Conservation (phyloP, 2,888 invertebrate species). For the Clivina fossor region DNA sequence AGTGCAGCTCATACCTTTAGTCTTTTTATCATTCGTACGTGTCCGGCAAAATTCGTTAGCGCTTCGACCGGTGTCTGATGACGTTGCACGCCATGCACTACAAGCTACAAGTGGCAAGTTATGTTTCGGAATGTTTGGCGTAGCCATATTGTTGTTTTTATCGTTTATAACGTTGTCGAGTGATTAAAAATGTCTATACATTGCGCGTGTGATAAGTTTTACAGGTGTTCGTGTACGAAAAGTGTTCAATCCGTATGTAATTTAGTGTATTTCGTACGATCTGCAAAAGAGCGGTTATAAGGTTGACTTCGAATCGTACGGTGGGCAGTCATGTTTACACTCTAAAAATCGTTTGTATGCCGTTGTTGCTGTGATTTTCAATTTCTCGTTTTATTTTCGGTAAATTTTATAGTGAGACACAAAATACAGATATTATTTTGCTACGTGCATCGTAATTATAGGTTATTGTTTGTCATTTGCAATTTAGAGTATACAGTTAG, state of each 20-base stretch:
- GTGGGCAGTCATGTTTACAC: slow-evolving; percentile 27
- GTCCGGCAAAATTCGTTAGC: slow-evolving; percentile 16
- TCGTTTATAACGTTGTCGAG: slow-evolving; percentile 23
- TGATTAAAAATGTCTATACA: slow-evolving; percentile 27
- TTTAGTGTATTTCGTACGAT: slow-evolving; percentile 16
- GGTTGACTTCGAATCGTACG: slow-evolving; percentile 21
- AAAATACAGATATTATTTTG: background rate
- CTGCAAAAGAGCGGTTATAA: slow-evolving; percentile 27
- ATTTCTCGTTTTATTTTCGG: too few species aligned
- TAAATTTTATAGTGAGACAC: too few species aligned
- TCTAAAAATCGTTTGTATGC: slow-evolving; percentile 10
- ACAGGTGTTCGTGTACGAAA: slow-evolving; percentile 9
- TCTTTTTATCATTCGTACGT: slow-evolving; percentile 24
- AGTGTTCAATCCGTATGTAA: background rate
- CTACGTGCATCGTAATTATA: too few species aligned
- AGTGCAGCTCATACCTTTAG: too few species aligned
- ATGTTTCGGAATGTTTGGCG: slow-evolving; percentile 31
- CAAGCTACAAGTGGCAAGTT: slow-evolving; percentile 31
- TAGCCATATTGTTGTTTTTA: slow-evolving; percentile 33
- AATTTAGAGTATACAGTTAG: too few species aligned
- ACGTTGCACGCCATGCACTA: slow-evolving; percentile 31
- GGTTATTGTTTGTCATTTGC: too few species aligned
- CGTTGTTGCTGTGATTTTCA: slow-evolving; percentile 16
- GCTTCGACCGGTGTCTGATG: slow-evolving; percentile 24
- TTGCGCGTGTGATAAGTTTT: slow-evolving; percentile 11